Evolutionary conservation across 2,888 invertebrate genomes (phyloP), one percentile per base, ranked within the genome.

Genomic region (Polyommatus iphigenia): DNA sequence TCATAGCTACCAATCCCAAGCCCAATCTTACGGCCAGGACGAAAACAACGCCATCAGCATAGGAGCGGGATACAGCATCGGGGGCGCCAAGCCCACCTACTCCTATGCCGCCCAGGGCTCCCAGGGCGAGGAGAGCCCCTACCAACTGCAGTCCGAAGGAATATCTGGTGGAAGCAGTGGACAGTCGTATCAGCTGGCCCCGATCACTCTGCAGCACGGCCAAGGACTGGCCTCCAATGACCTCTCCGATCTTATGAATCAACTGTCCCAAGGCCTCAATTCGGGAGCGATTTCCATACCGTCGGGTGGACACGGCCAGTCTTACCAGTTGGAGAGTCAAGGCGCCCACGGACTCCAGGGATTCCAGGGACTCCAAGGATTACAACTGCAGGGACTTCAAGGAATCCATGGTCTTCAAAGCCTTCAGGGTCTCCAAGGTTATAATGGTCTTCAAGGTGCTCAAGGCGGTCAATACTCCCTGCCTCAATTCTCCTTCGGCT

Each of bases 21-120:
- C 84, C 7, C 83, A 87, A 2, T 78, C 80, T 10, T 82, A 85
- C 8, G 85, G 90, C 3, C 92, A 91, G n/a, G 90, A 88, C 41
- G 94, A 91, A 18, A 90, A 90, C 73, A 93, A 87, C 80, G 85
- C 94, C 29, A 89, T 94, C 81, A 94, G 91, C 80, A 86, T 94
- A 36, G 93, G 94, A 10, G 94, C 94, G 7, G 94, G 94, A 24
- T 94, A 94, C 85, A 94, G 92, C 82, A 87, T 94, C 62, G 94
- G 94, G 20, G 93, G 93, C 76, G 89, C 87, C 2, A 93, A 93
- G 79, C 91, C 91, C 18, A 85, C 82, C 79, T 91, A 85, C 83
- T 87, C 80, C 77, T 90, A 87, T 71, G 88, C 85, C 10, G 77
- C 79, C 75, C 81, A 77, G 80, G 88, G 87, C 80, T 85, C 86